Percentiles rank a stretch among this genome's conserved stretches.
Evolutionary conservation across 1,140 invertebrate genomes (phyloP).

Genomic region (Ceratitis capitata): DNA sequence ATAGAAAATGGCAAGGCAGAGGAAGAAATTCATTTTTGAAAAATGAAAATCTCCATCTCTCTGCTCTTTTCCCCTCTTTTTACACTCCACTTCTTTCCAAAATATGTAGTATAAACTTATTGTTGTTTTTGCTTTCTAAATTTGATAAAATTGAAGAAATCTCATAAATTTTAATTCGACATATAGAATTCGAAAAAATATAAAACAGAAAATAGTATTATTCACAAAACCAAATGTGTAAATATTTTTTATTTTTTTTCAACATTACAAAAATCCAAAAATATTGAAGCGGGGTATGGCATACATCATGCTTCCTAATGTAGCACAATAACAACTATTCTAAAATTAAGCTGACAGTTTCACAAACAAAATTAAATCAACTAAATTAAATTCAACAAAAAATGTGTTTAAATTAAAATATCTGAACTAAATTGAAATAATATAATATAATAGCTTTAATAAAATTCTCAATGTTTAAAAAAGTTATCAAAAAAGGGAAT

Average conservation of each 20-base stretch:
- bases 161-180: too few species aligned
- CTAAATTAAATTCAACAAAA: too few species aligned
- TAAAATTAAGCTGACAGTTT: not conserved
- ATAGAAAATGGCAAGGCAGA: too few species aligned
- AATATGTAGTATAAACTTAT: not conserved
- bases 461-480: too few species aligned
- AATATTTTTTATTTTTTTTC: not conserved
- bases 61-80: not conserved
- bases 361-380: too few species aligned
- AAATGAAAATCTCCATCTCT: not conserved
- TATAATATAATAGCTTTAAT: too few species aligned
- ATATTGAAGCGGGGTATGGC: slow-evolving; percentile 17
- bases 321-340: not conserved
- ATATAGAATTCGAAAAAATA: too few species aligned
- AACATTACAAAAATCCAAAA: not conserved
- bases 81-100: not conserved
- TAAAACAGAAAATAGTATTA: not conserved
- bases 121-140: not conserved
- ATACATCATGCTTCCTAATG: not conserved
- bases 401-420: too few species aligned
- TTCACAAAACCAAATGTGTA: not conserved
- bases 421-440: too few species aligned
- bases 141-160: not conserved
- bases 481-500: too few species aligned
- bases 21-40: too few species aligned